These are phyloP conservation scores for Urocyon cinereoargenteus DNA, from an alignment of 2,797 vertebrate genomes.

Conservation along the genomic window DNA sequence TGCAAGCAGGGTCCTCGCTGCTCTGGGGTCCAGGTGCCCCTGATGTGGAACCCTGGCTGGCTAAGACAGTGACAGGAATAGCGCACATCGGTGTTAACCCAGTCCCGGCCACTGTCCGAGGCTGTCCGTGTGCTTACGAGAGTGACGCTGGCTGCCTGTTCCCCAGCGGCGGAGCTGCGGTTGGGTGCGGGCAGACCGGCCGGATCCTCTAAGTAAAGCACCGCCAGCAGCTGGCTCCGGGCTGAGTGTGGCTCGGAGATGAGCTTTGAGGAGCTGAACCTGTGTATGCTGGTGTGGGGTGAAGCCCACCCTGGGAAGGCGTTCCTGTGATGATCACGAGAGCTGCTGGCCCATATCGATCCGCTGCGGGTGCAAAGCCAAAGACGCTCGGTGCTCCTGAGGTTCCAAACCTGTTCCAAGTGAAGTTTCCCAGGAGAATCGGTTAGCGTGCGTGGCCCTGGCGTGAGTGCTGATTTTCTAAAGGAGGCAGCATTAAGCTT, in stretches of 20 bases:
- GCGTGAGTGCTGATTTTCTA: neutral
- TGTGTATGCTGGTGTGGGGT: neutral
- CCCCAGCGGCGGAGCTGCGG: neutral
- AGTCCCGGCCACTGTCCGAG: neutral
- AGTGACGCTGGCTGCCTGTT: neutral
- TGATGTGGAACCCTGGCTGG: neutral
- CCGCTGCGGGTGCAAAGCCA: neutral
- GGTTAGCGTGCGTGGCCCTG: neutral
- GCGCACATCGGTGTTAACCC: neutral
- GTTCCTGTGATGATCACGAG: neutral
- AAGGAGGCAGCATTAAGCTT: neutral
- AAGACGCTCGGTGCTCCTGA: neutral
- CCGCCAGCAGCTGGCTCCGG: neutral
- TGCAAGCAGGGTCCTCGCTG: neutral
- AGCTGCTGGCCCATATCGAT: neutral
- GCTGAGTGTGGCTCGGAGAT: neutral
- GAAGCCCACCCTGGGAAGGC: neutral
- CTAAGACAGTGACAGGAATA: neutral
- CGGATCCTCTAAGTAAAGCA: neutral
- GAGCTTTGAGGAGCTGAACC: neutral
- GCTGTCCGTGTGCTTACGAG: rapidly evolving
- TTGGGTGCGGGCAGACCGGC: no score
- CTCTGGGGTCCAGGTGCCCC: neutral
- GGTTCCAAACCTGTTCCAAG: neutral
- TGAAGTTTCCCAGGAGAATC: neutral